Base-by-base conservation (phyloP, 2,113 vertebrate genomes). In the Oncorhynchus tshawytscha region DNA sequence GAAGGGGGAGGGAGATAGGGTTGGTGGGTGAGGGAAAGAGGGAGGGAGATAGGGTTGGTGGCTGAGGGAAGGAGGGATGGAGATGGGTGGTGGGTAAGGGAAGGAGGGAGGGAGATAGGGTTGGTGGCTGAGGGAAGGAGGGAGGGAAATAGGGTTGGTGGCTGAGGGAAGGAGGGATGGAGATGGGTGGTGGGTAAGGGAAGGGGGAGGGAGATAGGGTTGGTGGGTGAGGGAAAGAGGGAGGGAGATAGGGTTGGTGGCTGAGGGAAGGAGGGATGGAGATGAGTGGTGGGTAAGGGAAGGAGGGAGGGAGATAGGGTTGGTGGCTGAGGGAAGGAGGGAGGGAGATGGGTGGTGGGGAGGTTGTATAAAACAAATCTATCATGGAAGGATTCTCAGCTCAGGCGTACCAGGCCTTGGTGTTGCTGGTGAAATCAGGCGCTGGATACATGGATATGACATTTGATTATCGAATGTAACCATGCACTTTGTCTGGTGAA, bases 381-480 rank as follows among this genome's bases (percentile, higher is more conserved):
- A 22, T 22, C n/a, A 64, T n/a, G 62, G 62, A 18, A 64, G 11
- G 22, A 24, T 16, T 54, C 59, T 62, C 59, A 62, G n/a, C 59
- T 62, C 5, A n/a, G 59, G 7, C n/a, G 1, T 5, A 24, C 59
- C n/a, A 16, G 20, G 9, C 59, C 20, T 24, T 3, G 18, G 59
- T 22, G 48, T 71, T 67, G 25, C 67, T 24, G 24, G 1, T 24
- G 3, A 18, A 54, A 54, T 54, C 15, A 5, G 4, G 1, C 15
- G 51, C 51, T 18, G 15, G 49, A 73, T 27, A 54, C 76, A 57
- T n/a, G 72, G 60, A 59, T 62, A 69, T 78, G 76, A 82, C 73
- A 72, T 82, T 82, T 78, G 75, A 78, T 75, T 75, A 82, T 78
- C 13, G 54, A 78, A 78, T 78, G 72, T 31, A 67, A 57, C 39